Evolutionary conservation across 2,888 invertebrate species (phyloP), one percentile per base, ranked within the genome.

Genomic region (Leptarthrus brevirostris): DNA sequence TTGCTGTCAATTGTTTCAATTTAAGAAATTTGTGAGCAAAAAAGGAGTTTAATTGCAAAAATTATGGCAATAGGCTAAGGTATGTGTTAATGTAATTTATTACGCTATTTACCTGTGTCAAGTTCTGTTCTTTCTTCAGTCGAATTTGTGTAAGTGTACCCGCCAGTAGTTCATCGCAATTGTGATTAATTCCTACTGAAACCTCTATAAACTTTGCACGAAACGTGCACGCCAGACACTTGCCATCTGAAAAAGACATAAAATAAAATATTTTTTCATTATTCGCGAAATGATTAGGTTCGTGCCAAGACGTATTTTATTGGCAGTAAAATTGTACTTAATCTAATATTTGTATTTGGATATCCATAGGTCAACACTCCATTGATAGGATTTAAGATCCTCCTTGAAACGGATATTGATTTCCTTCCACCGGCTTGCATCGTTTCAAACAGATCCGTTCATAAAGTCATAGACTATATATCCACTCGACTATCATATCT

Each of bases 151-250:
- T 94, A 76, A 98, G 89, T 74, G 96, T 92, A 0, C 97, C 97
- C 22, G 96, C 97, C 52, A 98, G 88, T 0, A 98, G 89, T 81
- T 98, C 97, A 86, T 98, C 97, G 26, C 97, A 95, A 83, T 97
- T 96, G 88, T 97, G 96, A 86, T 97, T 97, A 81, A 98, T 94
- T 12, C 96, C 97, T 12, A 97, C 97, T 0, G 97, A 97, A 16
- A 97, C 93, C 86, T 98, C 97, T 78, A 96, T 93, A 87, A 95
- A 96, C 85, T 97, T 97, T 72, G 95, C 92, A 78, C 94, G 92
- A 86, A 93, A 95, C 2, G 93, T 94, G 84, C 94, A 94, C 5
- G 97, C 97, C 78, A 96, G 87, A 81, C 94, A 93, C 84, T 95
- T 95, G 70, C 97, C 97, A 87, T 98, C 98, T 97, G 90, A 53